These are phyloP conservation scores for Geococcyx californianus DNA, from an alignment of 2,113 vertebrate species.

Conservation along the genomic window DNA sequence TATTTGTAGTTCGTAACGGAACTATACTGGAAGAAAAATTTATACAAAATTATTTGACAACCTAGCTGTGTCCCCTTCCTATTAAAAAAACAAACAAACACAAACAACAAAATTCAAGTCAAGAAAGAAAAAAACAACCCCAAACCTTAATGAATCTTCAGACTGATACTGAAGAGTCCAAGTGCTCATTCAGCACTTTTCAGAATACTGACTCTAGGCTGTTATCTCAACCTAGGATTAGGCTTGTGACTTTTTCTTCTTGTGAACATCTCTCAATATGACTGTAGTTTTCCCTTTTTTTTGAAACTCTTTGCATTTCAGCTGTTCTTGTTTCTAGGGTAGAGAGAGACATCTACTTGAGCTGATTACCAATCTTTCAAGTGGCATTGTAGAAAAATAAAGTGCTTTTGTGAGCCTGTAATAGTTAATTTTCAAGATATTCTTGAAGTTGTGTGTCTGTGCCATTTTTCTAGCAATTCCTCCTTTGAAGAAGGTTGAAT, in stretches of 20 bases:
- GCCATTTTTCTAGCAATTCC: neutral
- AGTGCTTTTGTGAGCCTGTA: neutral
- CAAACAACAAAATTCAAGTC: neutral
- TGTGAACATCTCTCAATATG: slow-evolving; percentile 3
- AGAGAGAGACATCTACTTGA: neutral
- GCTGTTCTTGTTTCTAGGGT: neutral
- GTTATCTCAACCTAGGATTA: slow-evolving; percentile 12
- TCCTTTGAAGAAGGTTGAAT: neutral
- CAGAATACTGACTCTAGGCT: slow-evolving; percentile 1
- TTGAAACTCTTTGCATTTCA: neutral
- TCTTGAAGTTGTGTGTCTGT: neutral
- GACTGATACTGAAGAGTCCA: neutral
- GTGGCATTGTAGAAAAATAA: neutral
- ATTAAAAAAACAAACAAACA: neutral
- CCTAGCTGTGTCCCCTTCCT: neutral
- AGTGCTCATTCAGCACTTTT: neutral
- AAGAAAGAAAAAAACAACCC: neutral
- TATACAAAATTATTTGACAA: neutral
- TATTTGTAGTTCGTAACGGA: neutral
- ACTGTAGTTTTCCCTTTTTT: slow-evolving; percentile 1
- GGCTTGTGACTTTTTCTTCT: neutral
- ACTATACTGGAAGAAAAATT: neutral
- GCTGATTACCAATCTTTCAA: slow-evolving; percentile 1
- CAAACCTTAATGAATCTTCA: neutral
- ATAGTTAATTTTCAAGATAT: neutral